Evolutionary conservation across 2,797 vertebrate species (phyloP).

Genomic region (Vespertilio murinus): DNA sequence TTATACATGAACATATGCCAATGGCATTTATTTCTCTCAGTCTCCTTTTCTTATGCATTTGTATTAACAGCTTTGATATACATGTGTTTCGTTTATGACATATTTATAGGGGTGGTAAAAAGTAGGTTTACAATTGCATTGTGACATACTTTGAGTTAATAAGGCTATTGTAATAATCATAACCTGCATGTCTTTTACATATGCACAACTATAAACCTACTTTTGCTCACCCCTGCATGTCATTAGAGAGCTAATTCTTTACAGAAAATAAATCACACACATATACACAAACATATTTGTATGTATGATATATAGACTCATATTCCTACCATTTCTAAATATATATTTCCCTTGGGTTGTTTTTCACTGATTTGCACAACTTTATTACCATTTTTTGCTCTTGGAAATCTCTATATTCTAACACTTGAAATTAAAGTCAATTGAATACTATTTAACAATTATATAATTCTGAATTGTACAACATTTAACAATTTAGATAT

Average conservation of each 20-base stretch:
- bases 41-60: not conserved
- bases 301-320: not conserved
- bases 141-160: not conserved
- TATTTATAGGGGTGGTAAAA: not conserved
- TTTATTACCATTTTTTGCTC: not conserved
- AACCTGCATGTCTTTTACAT: not conserved
- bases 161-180: not conserved
- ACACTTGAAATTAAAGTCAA: not conserved
- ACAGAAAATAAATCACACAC: not conserved
- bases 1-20: not conserved
- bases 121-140: not conserved
- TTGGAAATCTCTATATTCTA: not conserved
- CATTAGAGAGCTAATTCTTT: not conserved
- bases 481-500: not conserved
- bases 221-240: not conserved
- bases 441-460: not conserved
- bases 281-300: rapidly evolving
- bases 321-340: not conserved
- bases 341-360: not conserved
- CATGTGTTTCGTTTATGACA: not conserved
- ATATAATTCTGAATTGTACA: not conserved
- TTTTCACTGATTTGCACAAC: not conserved
- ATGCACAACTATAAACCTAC: not conserved
- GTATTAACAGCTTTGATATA: not conserved
- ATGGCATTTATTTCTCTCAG: not conserved